Evolutionary conservation across 2,888 invertebrate genomes (phyloP), one percentile per base, ranked within the genome.

Genomic region (Andrena marginata): DNA sequence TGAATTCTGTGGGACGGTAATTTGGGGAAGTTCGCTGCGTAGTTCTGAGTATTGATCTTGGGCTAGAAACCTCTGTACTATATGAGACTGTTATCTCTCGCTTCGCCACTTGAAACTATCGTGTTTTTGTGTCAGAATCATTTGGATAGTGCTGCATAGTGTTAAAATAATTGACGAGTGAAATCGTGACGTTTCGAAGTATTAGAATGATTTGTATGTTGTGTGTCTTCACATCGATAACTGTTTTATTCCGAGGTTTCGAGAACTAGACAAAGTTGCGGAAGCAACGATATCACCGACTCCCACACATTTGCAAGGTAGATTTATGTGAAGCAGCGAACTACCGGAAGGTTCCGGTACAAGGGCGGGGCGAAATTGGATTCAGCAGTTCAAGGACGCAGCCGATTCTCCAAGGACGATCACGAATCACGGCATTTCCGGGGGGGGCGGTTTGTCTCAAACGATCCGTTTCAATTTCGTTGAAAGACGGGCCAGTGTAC

Each of bases 391-490:
- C 70, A 81, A 81, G 73, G 81, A 60, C 51, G 56, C 56, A 67
- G 60, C 48, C 42, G 70, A 81, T 81, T 62, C 62, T 67, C 49
- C 70, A 83, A 81, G 82, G 73, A 65, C 77, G 65, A 56, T 60
- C 73, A 42, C 49, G 82, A 83, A 73, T 81, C 73, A 77, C 65
- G 42, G 35, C 33, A 65, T 70, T 73, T 77, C 23, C 73, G 48
- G 48, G 33, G 33, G 33, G 42, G 54, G 69, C 49, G 62, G 65
- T 64, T 77, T 62, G 54, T 65, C 56, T 77, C 67, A 77, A 81
- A 77, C 56, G 31, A 62, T 51, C 31, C 35, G 48, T 67, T 77
- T 73, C 77, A 77, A 81, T 83, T 77, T 77, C 73, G 56, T 26
- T 54, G 77, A 60, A 49, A 69, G 77, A 60, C 59, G 54, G 48